Percentiles rank a stretch among this genome's conserved stretches.
These are phyloP conservation scores for Malurus elegans DNA, from an alignment of 2,113 vertebrate species.

Conservation along the genomic window DNA sequence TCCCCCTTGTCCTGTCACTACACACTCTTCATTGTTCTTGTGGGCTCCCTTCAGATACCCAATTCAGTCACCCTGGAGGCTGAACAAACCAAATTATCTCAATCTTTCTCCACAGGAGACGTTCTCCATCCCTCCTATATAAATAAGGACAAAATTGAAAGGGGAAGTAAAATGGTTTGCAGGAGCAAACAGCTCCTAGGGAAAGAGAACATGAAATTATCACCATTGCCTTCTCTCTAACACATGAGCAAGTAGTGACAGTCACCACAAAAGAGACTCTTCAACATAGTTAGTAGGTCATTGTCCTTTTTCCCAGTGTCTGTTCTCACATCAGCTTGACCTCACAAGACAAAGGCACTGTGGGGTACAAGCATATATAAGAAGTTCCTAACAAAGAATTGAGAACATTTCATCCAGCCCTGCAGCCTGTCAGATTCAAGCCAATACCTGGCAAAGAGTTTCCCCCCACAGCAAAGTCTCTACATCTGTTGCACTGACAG, in stretches of 20 bases:
- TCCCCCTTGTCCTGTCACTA: background rate
- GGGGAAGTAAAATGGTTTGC: background rate
- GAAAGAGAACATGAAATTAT: background rate
- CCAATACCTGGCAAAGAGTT: background rate
- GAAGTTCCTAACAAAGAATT: background rate
- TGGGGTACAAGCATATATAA: background rate
- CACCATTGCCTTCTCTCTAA: background rate
- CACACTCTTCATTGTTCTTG: background rate
- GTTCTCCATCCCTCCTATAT: background rate
- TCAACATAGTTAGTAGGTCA: background rate
- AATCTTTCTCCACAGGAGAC: background rate
- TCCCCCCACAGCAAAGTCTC: background rate
- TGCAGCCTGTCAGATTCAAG: background rate
- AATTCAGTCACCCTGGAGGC: background rate
- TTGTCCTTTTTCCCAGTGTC: background rate
- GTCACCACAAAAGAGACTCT: background rate
- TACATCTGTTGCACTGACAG: background rate
- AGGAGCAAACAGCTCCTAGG: background rate
- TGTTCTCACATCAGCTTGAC: background rate
- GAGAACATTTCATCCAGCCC: background rate
- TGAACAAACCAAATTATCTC: background rate
- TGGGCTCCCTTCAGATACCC: background rate
- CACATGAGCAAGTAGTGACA: background rate
- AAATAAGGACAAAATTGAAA: background rate
- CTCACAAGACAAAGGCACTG: background rate